A percentile compares a stretch with the other conserved stretches of the same genome.
phyloP scores from a whole-genome alignment of 2,888 invertebrate species.

The Philopedon plagiatum region DNA sequence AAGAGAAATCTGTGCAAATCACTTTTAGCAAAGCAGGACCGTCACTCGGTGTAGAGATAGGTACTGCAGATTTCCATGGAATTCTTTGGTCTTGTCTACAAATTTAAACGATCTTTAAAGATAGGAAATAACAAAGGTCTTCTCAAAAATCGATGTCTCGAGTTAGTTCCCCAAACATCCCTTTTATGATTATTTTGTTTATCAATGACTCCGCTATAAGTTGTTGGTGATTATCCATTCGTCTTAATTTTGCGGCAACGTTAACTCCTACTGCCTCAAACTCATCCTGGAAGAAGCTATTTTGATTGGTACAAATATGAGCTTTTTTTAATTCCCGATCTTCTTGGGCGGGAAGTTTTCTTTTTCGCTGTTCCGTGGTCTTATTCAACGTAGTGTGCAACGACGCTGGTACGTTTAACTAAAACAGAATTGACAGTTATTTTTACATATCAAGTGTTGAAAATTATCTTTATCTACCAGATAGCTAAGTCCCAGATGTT shows the following conservation, averaged over 20 bases:
- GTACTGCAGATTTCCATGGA: not conserved
- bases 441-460: too few species aligned
- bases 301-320: not conserved
- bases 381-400: not conserved
- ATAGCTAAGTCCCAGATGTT: not conserved
- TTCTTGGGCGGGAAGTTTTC: not conserved
- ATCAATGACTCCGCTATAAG: not conserved
- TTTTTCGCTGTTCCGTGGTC: not conserved
- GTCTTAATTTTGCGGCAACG: not conserved
- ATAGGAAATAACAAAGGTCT: not conserved
- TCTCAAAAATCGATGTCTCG: not conserved
- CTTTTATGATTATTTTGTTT: not conserved
- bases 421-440: too few species aligned
- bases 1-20: too few species aligned
- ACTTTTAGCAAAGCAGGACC: too few species aligned
- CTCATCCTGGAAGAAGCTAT: not conserved
- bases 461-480: too few species aligned
- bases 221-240: not conserved
- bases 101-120: too few species aligned
- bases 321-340: not conserved
- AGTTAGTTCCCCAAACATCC: not conserved
- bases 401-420: not conserved
- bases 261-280: not conserved
- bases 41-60: too few species aligned
- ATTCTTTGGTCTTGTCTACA: too few species aligned